Base-by-base conservation (phyloP, 2,888 invertebrate genomes). In the Flexamia atlantica region DNA sequence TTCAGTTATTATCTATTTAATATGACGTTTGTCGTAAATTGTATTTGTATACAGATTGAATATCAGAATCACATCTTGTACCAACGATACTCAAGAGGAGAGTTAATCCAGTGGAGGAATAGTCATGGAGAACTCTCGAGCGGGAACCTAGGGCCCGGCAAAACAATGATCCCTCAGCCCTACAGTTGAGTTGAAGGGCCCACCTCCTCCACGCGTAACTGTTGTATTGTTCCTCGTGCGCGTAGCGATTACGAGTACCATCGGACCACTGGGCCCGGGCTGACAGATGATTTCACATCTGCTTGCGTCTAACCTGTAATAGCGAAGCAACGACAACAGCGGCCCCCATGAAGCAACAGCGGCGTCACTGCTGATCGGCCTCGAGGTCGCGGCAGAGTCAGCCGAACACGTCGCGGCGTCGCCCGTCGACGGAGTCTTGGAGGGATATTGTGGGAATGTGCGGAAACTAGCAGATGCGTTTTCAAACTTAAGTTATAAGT, bases 221-320 rank as follows among this genome's bases (percentile, higher is more conserved):
- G 60, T 53, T 68, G 68, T 36, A 32, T 68, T 72, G 72, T 68
- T 68, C 17, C 17, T 68, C 40, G 72, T 36, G 72, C 32, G 40
- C 40, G 72, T 72, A 4, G 4, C 14, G 36, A 2, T 4, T 2
- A 14, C 30, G 17, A 28, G 64, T n/a, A n/a, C n/a, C n/a, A n/a
- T n/a, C n/a, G n/a, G n/a, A 36, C 23, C 40, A 72, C 40, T 72
- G 72, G 1, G 72, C 23, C 72, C 23, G 40, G 36, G 40, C 72
- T 72, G 72, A 72, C 72, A 72, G 72, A 72, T 72, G 72, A 72
- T 72, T 72, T 40, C 40, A 72, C 72, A 72, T 72, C 72, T 72
- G 72, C 64, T 64, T 64, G 64, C 64, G 30, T 40, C 72, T 40
- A 40, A 72, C 72, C 40, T 72, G 72, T 40, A 72, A 72, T 40